phyloP scores from a whole-genome alignment of 1,140 invertebrate genomes.

The Leptinotarsa texana region DNA sequence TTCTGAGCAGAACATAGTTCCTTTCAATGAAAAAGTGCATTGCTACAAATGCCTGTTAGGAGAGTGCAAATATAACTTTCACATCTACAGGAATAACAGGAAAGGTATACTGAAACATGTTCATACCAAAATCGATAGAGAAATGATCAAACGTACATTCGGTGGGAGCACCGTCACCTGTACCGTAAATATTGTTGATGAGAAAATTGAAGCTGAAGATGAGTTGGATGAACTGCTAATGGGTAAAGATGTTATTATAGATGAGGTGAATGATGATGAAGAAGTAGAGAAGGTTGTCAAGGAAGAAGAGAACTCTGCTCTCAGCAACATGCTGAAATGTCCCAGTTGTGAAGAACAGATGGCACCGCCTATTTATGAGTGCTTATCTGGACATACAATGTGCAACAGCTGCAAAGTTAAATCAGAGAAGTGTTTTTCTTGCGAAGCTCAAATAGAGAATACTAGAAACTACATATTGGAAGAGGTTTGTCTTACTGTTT shows the following conservation, averaged over 20 bases:
- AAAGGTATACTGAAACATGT: slow-evolving; percentile 14
- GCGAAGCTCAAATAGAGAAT: slow-evolving; percentile 12
- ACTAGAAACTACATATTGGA: slow-evolving; percentile 26
- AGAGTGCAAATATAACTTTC: slow-evolving; percentile 11
- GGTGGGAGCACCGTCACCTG: slow-evolving; percentile 5
- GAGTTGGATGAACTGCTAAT: slow-evolving; percentile 13
- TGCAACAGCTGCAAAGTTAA: slow-evolving; percentile 14
- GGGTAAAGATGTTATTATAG: slow-evolving; percentile 22
- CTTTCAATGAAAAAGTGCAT: slow-evolving; percentile 10
- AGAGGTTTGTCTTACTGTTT: slow-evolving; percentile 12
- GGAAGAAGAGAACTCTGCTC: background rate
- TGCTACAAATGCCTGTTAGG: slow-evolving; percentile 22
- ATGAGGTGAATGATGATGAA: slow-evolving; percentile 25
- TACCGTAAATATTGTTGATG: slow-evolving; percentile 10
- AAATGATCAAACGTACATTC: slow-evolving; percentile 12
- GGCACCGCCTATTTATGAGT: slow-evolving; percentile 19
- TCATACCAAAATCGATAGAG: slow-evolving; percentile 11
- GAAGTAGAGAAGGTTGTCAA: background rate
- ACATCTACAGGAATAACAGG: slow-evolving; percentile 11
- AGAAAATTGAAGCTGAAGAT: slow-evolving; percentile 21
- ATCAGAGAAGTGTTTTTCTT: slow-evolving; percentile 11
- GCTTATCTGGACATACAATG: slow-evolving; percentile 13
- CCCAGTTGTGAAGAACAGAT: slow-evolving; percentile 11
- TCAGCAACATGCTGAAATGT: slow-evolving; percentile 5
- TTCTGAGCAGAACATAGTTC: slow-evolving; percentile 16